Conservation (phyloP, 1,140 invertebrate genomes). For the Heliconius hermathena region DNA sequence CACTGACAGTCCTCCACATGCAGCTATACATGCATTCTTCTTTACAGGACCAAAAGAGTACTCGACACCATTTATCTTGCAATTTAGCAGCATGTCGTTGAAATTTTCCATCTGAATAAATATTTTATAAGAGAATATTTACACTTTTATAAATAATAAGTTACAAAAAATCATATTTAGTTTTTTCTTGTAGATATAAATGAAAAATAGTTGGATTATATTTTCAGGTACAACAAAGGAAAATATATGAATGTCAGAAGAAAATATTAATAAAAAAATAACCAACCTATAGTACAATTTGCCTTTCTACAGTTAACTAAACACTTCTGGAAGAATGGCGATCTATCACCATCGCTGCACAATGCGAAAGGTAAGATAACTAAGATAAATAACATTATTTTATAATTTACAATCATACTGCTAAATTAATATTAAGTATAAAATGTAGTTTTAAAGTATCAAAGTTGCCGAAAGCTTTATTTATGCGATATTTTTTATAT, state of each 20-base stretch:
- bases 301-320: conserved; percentile 52
- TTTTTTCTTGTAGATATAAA: too few species aligned
- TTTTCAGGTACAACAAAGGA: neutral
- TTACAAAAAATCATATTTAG: neutral
- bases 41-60: conserved; percentile 88
- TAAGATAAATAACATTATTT: neutral
- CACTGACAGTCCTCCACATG: conserved; percentile 95
- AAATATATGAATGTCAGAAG: neutral
- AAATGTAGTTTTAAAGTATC: neutral
- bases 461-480: neutral
- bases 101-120: conserved; percentile 81
- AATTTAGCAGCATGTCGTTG: conserved; percentile 69
- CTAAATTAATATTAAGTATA: neutral
- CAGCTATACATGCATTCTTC: conserved; percentile 94
- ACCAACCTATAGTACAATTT: conserved; percentile 62
- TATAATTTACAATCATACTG: neutral
- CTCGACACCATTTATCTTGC: conserved; percentile 82
- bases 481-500: neutral
- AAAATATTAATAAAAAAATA: neutral
- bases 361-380: conserved; percentile 31
- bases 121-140: neutral
- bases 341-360: conserved; percentile 64
- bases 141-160: neutral
- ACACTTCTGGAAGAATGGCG: conserved; percentile 66
- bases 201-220: too few species aligned